A percentile compares a stretch with the other conserved stretches of the same genome.
Conservation (phyloP, 2,888 invertebrate genomes). For the Acleris laterana region DNA sequence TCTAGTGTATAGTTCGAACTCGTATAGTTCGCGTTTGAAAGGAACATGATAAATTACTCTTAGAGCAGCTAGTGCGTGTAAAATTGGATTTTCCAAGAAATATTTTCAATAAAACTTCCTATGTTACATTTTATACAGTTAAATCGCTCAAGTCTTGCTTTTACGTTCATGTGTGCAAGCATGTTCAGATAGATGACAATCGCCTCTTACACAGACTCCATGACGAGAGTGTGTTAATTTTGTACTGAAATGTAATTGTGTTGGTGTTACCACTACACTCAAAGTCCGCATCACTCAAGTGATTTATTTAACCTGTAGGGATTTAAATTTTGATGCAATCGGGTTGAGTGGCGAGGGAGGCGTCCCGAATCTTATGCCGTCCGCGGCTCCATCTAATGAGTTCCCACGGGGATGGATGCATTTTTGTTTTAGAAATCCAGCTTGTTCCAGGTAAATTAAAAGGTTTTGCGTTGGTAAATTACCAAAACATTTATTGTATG, state of each 20-base stretch:
- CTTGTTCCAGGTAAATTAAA: not conserved
- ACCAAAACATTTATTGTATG: too few relatives aligned
- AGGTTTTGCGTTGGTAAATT: too few relatives aligned
- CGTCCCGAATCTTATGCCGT: constrained; percentile 1
- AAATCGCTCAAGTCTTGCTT: too few relatives aligned
- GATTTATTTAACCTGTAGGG: constrained; percentile 1
- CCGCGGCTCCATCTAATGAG: constrained; percentile 61
- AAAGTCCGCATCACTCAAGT: too few relatives aligned
- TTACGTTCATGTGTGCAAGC: too few relatives aligned
- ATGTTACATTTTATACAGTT: not conserved
- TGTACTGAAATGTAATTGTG: too few relatives aligned
- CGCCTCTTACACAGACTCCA: too few relatives aligned
- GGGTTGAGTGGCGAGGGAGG: constrained; percentile 3
- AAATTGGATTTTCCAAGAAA: constrained; percentile 32
- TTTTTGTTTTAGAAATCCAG: not conserved
- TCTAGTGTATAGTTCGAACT: constrained; percentile 46
- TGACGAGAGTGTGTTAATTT: too few relatives aligned
- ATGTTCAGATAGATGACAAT: too few relatives aligned
- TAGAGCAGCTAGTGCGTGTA: constrained; percentile 19
- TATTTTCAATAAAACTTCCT: constrained; percentile 24
- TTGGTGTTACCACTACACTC: too few relatives aligned
- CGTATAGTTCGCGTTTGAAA: constrained; percentile 27
- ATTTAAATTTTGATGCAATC: constrained; percentile 22
- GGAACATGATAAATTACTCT: constrained; percentile 32
- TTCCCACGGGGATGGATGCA: constrained; percentile 54